Evolutionary conservation across 2,888 invertebrate genomes (phyloP), one percentile per base, ranked within the genome.

Genomic region (Lysandra bellargus): DNA sequence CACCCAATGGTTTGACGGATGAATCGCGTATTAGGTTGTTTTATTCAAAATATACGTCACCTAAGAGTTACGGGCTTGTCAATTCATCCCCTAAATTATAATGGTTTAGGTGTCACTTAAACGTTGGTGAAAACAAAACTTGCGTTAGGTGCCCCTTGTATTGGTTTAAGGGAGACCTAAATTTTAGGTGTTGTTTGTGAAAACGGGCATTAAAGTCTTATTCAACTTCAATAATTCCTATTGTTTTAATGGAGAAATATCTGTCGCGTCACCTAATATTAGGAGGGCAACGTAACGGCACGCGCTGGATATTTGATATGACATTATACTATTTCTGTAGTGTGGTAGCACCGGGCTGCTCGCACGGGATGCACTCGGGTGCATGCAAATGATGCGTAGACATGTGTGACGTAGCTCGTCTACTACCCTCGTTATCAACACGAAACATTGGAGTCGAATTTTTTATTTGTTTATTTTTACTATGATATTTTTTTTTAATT

Each of bases 371-470:
- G 90, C 91, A 92, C 90, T 86, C 90, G 91, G 87, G 87, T 91
- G 91, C 91, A 90, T 89, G 88, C 91, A 93, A 94, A 94, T 93
- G 92, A 92, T 92, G 93, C 93, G 91, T 92, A 88, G 88, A 92
- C 90, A 90, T 88, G 92, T 91, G 91, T 92, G 90, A 91, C 91
- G 88, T 88, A 85, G 83, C 83, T 84, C 82, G 84, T 85, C 87
- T 86, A 83, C 86, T 85, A 88, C 89, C 88, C 91, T 92, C 86
- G 89, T 90, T 89, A 90, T 87, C 81, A 82, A 81, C 82, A 82
- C 84, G 85, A 83, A 84, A 73, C 81, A 80, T 80, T 88, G 80
- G 89, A 91, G 90, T 86, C 83, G 87, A 79, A 57, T 72, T 78
- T 75, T 44, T 80, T 80, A 2, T 79, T 23, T 78, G 76, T 77